Base-by-base conservation (phyloP, 2,888 invertebrate species). In the Troides aeacus region DNA sequence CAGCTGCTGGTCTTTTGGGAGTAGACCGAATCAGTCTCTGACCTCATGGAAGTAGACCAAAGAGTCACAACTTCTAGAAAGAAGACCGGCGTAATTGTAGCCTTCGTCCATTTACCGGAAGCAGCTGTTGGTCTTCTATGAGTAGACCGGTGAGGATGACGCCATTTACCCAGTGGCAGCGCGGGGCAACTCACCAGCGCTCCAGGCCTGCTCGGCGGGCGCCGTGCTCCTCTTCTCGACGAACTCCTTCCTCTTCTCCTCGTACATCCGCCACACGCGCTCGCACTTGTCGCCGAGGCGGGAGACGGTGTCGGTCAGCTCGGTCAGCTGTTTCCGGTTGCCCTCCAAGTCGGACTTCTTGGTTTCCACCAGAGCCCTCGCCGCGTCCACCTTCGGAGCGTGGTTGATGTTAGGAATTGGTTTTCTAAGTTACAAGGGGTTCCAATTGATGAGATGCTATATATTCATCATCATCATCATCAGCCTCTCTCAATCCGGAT, bases 301-400 rank as follows among this genome's bases (percentile, higher is more conserved):
- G 12, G 93, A 88, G 69, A 97, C 93, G 67, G 96, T 94, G 18
- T 92, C 93, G 77, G 95, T 96, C 56, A 97, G 83, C 71, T 96
- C 96, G n/a, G 94, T 93, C 72, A 97, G 91, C 79, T 97, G 96
- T 3, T 94, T 86, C 81, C 96, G 96, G 84, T 96, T 97, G 66
- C 95, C 95, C 78, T 97, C 96, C 69, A 98, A 95, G 80, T 98
- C 97, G 4, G 94, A 87, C 80, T 96, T 94, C 88, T 97, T 97
- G 42, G 94, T 93, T 72, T 96, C 95, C 21, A 97, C 96, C 83
- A 97, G 95, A n/a, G 94, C 93, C 77, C 95, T 94, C 24, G 97
- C 94, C 69, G 97, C 96, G 74, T 95, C 95, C 64, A 96, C 94
- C 93, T 97, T 84, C 8, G 46, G 21, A 2, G 7, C 18, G 18